phyloP scores from a whole-genome alignment of 2,113 vertebrate genomes.

The Corythoichthys intestinalis region DNA sequence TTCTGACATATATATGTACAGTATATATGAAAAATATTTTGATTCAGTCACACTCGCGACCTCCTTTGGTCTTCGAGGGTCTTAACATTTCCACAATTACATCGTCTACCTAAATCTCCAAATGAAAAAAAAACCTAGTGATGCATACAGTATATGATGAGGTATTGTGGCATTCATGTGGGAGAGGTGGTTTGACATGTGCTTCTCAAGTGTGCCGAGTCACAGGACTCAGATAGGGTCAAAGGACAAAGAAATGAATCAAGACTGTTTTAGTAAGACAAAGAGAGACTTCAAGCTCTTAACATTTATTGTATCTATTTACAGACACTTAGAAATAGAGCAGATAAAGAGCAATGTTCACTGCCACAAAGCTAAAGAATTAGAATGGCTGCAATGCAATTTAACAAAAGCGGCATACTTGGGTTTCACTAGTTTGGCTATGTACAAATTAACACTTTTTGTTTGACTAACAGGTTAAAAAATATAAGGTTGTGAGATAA shows the following conservation, averaged over 20 bases:
- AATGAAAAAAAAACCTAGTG: background rate
- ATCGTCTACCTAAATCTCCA: background rate
- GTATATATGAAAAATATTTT: background rate
- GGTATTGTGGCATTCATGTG: background rate
- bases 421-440: conserved; percentile 43
- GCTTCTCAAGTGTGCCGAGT: background rate
- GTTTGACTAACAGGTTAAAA: conserved; percentile 32
- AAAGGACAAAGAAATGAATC: conserved; percentile 30
- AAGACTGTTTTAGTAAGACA: conserved; percentile 24
- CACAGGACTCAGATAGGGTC: background rate
- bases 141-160: background rate
- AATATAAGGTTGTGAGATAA: conserved; percentile 52
- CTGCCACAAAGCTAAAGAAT: conserved; percentile 34
- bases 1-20: too few relatives aligned
- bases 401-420: conserved; percentile 50
- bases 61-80: background rate
- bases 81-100: background rate
- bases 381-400: conserved; percentile 35
- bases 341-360: conserved; percentile 39
- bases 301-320: conserved; percentile 78
- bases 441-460: conserved; percentile 69
- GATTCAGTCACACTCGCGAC: background rate
- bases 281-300: conserved; percentile 52
- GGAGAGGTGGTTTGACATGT: background rate
- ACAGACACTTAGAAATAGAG: conserved; percentile 63